Base-by-base conservation (phyloP, 2,888 invertebrate species). In the Sarcophaga caerulescens region DNA sequence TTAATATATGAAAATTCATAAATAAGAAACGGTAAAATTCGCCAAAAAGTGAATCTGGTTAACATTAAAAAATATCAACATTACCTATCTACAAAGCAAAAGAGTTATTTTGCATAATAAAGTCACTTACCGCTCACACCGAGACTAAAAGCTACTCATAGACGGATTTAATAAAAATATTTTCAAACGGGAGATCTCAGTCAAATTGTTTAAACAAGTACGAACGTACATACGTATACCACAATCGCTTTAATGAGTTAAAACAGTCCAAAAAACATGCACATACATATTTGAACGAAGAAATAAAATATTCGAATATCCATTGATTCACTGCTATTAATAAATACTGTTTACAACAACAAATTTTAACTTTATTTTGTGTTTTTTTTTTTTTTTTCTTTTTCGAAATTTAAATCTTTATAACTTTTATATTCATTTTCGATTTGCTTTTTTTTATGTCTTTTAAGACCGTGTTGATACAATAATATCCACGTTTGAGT, bases 31-130 rank as follows among this genome's bases (percentile, higher is more conserved):
- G 74, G 68, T 68, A 75, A 80, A 80, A 75, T 60, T 69, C 69
- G 68, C 62, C 62, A 19, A 62, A 62, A 75, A 81, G 68, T 75
- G 62, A 81, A 69, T 44, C 69, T 81, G 74, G 75, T 81, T 69
- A 81, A 81, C 52, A 81, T 75, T 21, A 81, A 62, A 60, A 73
- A 73, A 35, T 35, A 35, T 35, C 35, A 10, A 35, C 8, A 35
- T 35, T 35, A 35, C 10, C 35, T 21, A 35, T 35, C 35, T 21
- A 60, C 65, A 59, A 60, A 69, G 60, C 66, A 57, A 60, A 47
- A 68, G 68, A 81, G 80, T 59, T 74, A 68, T 74, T 81, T 80
- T 81, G 80, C 60, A 81, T 74, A 74, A 81, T 74, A 74, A 23
- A 73, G 68, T 74, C 80, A 74, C 60, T 47, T 19, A 17, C 5